Evolutionary conservation across 37 sponge, comb jelly and placozoan species (phyloP).

Genomic region (Cladorhizidae sp.): DNA sequence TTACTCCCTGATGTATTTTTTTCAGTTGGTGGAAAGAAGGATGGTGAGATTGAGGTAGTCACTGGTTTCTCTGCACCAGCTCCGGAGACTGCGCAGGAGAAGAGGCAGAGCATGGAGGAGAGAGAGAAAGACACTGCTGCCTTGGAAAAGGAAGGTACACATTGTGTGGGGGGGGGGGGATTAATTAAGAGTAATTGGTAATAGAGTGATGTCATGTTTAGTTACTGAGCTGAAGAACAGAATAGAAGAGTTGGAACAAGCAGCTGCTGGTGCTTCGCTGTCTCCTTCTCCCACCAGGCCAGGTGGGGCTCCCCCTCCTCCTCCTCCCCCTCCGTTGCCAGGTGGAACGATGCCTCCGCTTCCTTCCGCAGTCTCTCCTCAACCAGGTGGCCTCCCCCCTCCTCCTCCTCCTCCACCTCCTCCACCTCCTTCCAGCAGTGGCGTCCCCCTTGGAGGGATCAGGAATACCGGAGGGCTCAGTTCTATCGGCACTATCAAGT

Average conservation of each 20-base stretch:
- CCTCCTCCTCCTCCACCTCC: slow-evolving; percentile 66
- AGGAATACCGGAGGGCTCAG: background rate
- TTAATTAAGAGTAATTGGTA: background rate
- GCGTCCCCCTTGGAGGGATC: background rate
- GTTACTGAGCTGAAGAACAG: slow-evolving; percentile 60
- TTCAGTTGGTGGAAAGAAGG: too few species aligned
- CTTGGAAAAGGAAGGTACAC: slow-evolving; percentile 51
- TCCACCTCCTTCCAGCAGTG: slow-evolving; percentile 41
- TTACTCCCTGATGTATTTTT: too few species aligned
- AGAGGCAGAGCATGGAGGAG: too few species aligned
- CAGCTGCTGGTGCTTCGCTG: slow-evolving; percentile 14
- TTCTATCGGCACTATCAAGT: slow-evolving; percentile 33
- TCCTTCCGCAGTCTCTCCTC: slow-evolving; percentile 49
- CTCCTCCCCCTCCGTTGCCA: slow-evolving; percentile 6
- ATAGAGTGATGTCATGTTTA: slow-evolving; percentile 3
- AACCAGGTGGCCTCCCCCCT: slow-evolving; percentile 53
- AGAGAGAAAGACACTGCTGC: background rate
- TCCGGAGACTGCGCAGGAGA: too few species aligned
- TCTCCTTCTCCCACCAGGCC: slow-evolving; percentile 29
- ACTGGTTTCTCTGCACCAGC: too few species aligned
- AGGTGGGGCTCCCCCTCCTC: slow-evolving; percentile 40
- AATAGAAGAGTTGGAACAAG: slow-evolving; percentile 28
- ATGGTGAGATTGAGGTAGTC: too few species aligned
- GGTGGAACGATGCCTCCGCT: slow-evolving; percentile 26
- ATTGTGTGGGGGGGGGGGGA: background rate